Evolutionary conservation across 1,140 invertebrate species (phyloP), one percentile per base, ranked within the genome.

Genomic region (Stegodyphus dumicola): DNA sequence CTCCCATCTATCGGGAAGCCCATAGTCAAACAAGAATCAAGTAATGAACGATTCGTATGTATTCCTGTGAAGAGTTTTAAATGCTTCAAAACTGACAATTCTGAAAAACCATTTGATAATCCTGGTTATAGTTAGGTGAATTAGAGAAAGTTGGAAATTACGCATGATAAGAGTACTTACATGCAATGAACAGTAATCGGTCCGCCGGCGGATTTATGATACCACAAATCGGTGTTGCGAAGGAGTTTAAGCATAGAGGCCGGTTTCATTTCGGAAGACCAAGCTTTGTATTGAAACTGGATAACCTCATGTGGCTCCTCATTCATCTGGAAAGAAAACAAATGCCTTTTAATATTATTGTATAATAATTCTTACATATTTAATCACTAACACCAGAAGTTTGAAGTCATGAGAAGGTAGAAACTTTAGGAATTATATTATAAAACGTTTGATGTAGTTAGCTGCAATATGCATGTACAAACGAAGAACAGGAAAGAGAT

Each of bases 261-360:
- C n/a, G 77, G 49, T 52, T 74, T 74, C 56, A 76, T 33, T 49
- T 83, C 78, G 2, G 77, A 75, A 0, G 54, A 51, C 87, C 87
- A 87, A 17, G 79, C 84, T 15, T 79, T 81, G 64, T 81, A 87
- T 52, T 87, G 87, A 0, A 87, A 48, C 52, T 87, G 87, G 54
- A 86, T 65, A 6, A 87, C 18, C 49, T 77, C 77, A n/a, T 75
- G 17, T 15, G 83, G 87, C 6, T 75, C 53, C 9, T 80, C 77
- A 6, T 76, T 53, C 13, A 33, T 6, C 85, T 86, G 18, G 18
- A 65, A n/a, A 6, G 3, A 52, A 0, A 70, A 64, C 33, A 65
- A 18, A 60, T 48, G 33, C 7, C 9, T 74, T 51, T 6, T 49
- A 51, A 74, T 74, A 48, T 6, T 1, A 3, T 33, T 33, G 1